Percentiles rank a stretch among this genome's conserved stretches.
These are phyloP conservation scores for Crossocerus cetratus DNA, from an alignment of 2,888 invertebrate genomes.

Conservation along the genomic window DNA sequence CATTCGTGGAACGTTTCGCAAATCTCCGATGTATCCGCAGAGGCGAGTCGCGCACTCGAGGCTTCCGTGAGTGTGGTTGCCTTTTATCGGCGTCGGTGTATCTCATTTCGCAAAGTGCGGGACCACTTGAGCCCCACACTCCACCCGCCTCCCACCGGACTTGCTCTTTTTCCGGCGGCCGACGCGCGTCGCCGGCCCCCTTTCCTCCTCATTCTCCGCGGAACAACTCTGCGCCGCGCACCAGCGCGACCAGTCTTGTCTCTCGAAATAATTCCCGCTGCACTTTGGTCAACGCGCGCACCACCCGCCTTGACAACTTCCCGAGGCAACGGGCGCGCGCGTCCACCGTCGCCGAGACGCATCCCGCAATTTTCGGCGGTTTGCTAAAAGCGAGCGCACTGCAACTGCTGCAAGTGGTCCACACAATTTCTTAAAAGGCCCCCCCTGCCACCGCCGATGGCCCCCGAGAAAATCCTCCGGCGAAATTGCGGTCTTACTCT, in stretches of 20 bases:
- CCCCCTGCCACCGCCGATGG: too few relatives aligned
- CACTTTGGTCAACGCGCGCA: conserved; percentile 2
- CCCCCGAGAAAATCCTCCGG: too few relatives aligned
- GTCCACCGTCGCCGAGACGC: not conserved
- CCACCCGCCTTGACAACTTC: not conserved
- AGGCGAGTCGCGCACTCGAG: conserved; percentile 18
- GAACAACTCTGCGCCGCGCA: too few relatives aligned
- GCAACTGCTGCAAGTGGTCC: conserved; percentile 2
- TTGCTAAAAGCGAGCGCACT: conserved; percentile 10
- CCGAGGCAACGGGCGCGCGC: not conserved
- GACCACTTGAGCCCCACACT: conserved; percentile 44
- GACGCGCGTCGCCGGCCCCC: conserved; percentile 30
- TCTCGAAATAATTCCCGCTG: conserved; percentile 29
- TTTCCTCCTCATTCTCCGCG: conserved; percentile 44
- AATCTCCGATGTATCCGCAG: not conserved
- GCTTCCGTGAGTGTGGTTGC: conserved; percentile 44
- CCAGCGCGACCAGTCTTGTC: not conserved
- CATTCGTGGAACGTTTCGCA: not conserved
- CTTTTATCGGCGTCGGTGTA: conserved; percentile 55
- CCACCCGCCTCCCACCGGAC: conserved; percentile 19
- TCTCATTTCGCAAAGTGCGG: conserved; percentile 60
- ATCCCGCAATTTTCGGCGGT: conserved; percentile 22
- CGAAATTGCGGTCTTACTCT: too few relatives aligned
- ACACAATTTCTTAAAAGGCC: conserved; percentile 1
- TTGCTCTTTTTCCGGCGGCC: conserved; percentile 1